A percentile compares a stretch with the other conserved stretches of the same genome.
Conservation (phyloP, 2,888 invertebrate species). For the Chrysodeixis includens region DNA sequence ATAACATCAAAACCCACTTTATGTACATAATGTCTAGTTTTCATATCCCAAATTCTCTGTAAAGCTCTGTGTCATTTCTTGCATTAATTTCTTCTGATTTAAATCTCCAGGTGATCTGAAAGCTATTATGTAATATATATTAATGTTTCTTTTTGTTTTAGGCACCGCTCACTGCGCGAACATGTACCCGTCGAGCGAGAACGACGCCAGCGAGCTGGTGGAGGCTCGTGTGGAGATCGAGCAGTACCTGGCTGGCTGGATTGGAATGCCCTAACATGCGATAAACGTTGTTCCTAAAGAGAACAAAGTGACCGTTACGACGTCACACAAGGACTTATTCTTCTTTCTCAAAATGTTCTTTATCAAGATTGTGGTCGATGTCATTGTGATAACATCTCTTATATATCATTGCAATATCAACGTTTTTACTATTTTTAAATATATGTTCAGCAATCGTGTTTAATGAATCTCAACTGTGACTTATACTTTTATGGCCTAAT, state of each 20-base stretch:
- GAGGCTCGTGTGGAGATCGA: constrained; percentile 91
- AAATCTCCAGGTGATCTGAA: too few relatives aligned
- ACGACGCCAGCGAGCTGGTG: constrained; percentile 91
- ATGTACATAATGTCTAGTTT: too few relatives aligned
- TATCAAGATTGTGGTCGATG: constrained; percentile 27
- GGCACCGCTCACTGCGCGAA: constrained; percentile 98
- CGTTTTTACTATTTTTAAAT: too few relatives aligned
- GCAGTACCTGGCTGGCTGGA: constrained; percentile 89
- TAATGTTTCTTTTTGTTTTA: constrained; percentile 80
- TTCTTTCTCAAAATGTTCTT: constrained; percentile 22
- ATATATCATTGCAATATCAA: constrained; percentile 10
- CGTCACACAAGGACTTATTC: constrained; percentile 28
- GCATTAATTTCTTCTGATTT: too few relatives aligned
- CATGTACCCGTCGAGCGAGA: constrained; percentile 94
- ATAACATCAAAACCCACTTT: too few relatives aligned
- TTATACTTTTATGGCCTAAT: background rate
- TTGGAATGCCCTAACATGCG: constrained; percentile 45
- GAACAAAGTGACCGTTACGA: constrained; percentile 30
- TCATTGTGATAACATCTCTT: constrained; percentile 21
- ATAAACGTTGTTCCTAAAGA: constrained; percentile 36
- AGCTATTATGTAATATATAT: too few relatives aligned
- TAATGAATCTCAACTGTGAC: too few relatives aligned
- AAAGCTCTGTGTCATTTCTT: too few relatives aligned
- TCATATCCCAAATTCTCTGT: too few relatives aligned
- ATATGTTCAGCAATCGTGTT: too few relatives aligned